These are phyloP conservation scores for Sus cebifrons DNA, from an alignment of 2,797 vertebrate genomes.

Conservation along the genomic window DNA sequence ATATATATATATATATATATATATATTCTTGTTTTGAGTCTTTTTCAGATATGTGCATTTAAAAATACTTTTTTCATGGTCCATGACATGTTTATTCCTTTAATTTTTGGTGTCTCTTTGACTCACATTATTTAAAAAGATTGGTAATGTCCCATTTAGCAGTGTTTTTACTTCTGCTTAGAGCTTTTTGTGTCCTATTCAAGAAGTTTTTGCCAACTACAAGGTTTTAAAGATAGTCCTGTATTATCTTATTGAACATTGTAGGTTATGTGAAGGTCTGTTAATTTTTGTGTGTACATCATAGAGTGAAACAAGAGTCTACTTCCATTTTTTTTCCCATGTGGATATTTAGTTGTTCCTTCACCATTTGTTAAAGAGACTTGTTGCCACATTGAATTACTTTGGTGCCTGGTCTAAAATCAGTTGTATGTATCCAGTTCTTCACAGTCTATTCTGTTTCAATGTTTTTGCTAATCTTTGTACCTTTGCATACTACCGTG, in stretches of 20 bases:
- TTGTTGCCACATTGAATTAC: neutral
- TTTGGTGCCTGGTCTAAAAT: neutral
- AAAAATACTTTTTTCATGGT: neutral
- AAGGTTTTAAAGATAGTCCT: neutral
- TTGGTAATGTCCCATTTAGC: neutral
- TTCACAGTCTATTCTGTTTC: neutral
- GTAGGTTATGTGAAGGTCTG: neutral
- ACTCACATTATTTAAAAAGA: neutral
- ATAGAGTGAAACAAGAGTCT: neutral
- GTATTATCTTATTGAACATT: neutral
- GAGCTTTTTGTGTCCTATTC: neutral
- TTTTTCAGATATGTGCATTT: neutral
- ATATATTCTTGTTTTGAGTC: neutral
- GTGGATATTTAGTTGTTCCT: neutral
- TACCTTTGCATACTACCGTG: neutral
- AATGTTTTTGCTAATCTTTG: neutral
- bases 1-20: too few species aligned
- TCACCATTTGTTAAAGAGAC: neutral
- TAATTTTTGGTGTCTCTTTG: constrained; percentile 14
- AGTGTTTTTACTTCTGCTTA: neutral
- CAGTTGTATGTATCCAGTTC: neutral
- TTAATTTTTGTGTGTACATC: neutral
- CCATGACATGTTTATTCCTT: neutral
- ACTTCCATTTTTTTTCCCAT: neutral
- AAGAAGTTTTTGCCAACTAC: neutral